These are phyloP conservation scores for Manis crassicaudata DNA, from an alignment of 2,797 vertebrate species.

Conservation along the genomic window DNA sequence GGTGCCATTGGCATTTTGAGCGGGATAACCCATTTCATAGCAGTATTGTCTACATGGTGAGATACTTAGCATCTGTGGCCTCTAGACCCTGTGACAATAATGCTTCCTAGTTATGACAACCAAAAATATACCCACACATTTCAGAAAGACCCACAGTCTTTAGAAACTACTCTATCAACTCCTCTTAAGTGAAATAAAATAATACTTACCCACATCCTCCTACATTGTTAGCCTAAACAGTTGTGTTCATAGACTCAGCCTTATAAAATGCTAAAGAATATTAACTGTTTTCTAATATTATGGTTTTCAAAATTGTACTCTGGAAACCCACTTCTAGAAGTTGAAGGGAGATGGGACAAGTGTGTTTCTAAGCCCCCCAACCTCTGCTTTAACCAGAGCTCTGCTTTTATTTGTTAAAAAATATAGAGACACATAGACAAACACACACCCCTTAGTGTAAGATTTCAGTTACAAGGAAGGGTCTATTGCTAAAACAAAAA, in stretches of 20 bases:
- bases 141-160: constrained; percentile 23
- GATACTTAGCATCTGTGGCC: neutral
- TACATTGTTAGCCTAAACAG: neutral
- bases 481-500: constrained; percentile 37
- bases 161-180: constrained; percentile 7
- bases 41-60: neutral
- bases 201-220: neutral
- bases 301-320: constrained; percentile 4
- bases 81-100: neutral
- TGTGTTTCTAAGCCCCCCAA: neutral
- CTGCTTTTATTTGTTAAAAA: constrained; percentile 44
- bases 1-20: neutral
- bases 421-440: neutral
- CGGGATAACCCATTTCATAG: neutral
- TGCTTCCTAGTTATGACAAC: neutral
- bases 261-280: neutral
- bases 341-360: neutral
- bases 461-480: neutral
- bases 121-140: neutral
- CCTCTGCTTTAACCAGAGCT: constrained; percentile 26
- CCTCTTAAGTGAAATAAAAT: constrained; percentile 24
- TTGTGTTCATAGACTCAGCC: constrained; percentile 52
- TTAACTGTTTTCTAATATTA: neutral
- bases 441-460: neutral
- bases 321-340: neutral